A percentile compares a stretch with the other conserved stretches of the same genome.
phyloP scores from a whole-genome alignment of 2,888 invertebrate species.

The Siphlonurus alternatus region DNA sequence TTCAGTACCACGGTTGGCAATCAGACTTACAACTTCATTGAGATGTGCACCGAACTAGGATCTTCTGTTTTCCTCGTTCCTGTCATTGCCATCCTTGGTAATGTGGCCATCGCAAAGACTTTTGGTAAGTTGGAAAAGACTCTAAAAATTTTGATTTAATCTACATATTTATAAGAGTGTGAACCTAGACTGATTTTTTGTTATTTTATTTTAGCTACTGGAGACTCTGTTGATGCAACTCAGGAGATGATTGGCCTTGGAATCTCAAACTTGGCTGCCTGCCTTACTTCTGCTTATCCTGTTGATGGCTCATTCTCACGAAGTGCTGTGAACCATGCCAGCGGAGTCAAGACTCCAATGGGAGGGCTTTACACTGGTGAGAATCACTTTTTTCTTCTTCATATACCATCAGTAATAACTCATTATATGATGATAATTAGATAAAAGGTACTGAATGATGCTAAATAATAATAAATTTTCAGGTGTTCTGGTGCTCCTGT shows the following conservation, averaged over 20 bases:
- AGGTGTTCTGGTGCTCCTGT: slow-evolving; percentile 63
- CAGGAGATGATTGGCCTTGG: slow-evolving; percentile 80
- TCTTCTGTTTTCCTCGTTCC: slow-evolving; percentile 75
- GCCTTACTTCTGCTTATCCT: slow-evolving; percentile 80
- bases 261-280: slow-evolving; percentile 67
- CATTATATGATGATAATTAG: background rate
- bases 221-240: slow-evolving; percentile 69
- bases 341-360: slow-evolving; percentile 77
- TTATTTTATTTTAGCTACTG: no score
- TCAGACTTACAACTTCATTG: slow-evolving; percentile 39
- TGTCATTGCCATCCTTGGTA: slow-evolving; percentile 77
- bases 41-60: slow-evolving; percentile 65
- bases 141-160: slow-evolving; percentile 15
- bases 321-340: slow-evolving; percentile 89
- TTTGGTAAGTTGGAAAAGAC: slow-evolving; percentile 67
- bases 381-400: slow-evolving; percentile 1
- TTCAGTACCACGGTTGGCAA: slow-evolving; percentile 45
- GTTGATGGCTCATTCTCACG: slow-evolving; percentile 79
- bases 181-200: no score
- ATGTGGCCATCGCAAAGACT: slow-evolving; percentile 90
- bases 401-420: background rate
- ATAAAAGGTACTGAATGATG: background rate
- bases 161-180: background rate
- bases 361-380: slow-evolving; percentile 68
- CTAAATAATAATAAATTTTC: slow-evolving; percentile 19